A percentile compares a stretch with the other conserved stretches of the same genome.
Conservation (phyloP, 2,888 invertebrate species). For the Pristionchus arcanus region DNA sequence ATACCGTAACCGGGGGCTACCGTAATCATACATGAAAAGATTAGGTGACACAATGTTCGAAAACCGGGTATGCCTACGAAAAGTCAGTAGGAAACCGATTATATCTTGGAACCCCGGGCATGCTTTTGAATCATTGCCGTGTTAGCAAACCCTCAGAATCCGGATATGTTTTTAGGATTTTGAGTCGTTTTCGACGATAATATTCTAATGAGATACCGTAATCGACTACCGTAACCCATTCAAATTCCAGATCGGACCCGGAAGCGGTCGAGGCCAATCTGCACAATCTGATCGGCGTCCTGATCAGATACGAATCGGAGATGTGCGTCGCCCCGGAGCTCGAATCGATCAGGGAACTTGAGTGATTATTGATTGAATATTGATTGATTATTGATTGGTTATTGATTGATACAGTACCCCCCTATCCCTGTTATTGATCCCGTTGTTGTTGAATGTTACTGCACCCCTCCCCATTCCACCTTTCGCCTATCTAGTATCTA, state of each 20-base stretch:
- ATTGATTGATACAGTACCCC: conserved; percentile 17
- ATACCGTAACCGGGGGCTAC: not conserved
- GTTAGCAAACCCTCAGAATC: too few species aligned
- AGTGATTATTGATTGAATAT: conserved; percentile 55
- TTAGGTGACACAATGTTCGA: too few species aligned
- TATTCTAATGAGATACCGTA: too few species aligned
- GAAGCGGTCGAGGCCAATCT: conserved; percentile 70
- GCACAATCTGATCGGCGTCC: conserved; percentile 74
- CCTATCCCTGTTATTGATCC: conserved; percentile 55
- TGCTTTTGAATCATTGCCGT: too few species aligned
- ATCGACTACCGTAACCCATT: not conserved
- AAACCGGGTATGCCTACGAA: too few species aligned
- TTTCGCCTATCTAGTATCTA: conserved; percentile 1
- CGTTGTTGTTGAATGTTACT: conserved; percentile 52
- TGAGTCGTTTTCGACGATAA: too few species aligned
- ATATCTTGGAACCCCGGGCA: too few species aligned
- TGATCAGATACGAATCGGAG: conserved; percentile 75
- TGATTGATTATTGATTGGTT: conserved; percentile 9
- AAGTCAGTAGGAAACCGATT: too few species aligned
- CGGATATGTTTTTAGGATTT: too few species aligned
- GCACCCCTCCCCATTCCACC: conserved; percentile 32
- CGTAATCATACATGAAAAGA: too few species aligned
- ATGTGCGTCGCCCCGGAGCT: conserved; percentile 67
- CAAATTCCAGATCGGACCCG: conserved; percentile 24
- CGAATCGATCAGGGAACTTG: conserved; percentile 64